Percentiles rank a stretch among this genome's conserved stretches.
Evolutionary conservation across 1,140 invertebrate species (phyloP).

Genomic region (Bombus balteatus): DNA sequence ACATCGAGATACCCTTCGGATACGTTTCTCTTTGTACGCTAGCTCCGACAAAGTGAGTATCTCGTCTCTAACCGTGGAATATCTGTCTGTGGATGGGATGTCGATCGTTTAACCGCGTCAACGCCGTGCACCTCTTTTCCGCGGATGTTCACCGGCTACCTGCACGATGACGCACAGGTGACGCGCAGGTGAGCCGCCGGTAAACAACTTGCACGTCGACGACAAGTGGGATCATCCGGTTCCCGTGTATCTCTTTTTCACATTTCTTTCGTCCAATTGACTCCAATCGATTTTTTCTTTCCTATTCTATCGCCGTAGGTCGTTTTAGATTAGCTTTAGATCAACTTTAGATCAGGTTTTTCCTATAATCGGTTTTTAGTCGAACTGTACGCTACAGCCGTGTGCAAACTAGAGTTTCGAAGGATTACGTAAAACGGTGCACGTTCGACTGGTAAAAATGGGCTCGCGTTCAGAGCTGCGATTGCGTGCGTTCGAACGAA

Average conservation of each 20-base stretch:
- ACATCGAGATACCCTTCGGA: slow-evolving; percentile 28
- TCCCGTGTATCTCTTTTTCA: neutral
- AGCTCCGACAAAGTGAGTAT: slow-evolving; percentile 75
- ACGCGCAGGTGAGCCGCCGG: slow-evolving; percentile 60
- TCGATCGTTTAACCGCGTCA: neutral
- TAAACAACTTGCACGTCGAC: slow-evolving; percentile 35
- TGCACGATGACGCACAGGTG: slow-evolving; percentile 64
- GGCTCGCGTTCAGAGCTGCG: too few species aligned
- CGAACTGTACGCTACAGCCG: neutral
- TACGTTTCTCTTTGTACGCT: slow-evolving; percentile 63
- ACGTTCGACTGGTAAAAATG: neutral
- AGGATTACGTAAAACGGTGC: slow-evolving; percentile 5
- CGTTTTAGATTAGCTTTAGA: too few species aligned
- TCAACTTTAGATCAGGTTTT: neutral
- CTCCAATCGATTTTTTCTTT: neutral
- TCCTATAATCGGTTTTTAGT: neutral
- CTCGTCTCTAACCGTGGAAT: neutral
- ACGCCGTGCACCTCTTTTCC: slow-evolving; percentile 10
- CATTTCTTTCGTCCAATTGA: neutral
- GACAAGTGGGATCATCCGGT: slow-evolving; percentile 28
- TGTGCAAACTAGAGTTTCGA: neutral
- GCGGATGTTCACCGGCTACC: slow-evolving; percentile 52
- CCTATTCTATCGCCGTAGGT: too few species aligned
- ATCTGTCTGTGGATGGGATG: neutral
- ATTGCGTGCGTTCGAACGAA: slow-evolving; percentile 8